Evolutionary conservation across 2,797 vertebrate genomes (phyloP).

Genomic region (Fringilla coelebs): DNA sequence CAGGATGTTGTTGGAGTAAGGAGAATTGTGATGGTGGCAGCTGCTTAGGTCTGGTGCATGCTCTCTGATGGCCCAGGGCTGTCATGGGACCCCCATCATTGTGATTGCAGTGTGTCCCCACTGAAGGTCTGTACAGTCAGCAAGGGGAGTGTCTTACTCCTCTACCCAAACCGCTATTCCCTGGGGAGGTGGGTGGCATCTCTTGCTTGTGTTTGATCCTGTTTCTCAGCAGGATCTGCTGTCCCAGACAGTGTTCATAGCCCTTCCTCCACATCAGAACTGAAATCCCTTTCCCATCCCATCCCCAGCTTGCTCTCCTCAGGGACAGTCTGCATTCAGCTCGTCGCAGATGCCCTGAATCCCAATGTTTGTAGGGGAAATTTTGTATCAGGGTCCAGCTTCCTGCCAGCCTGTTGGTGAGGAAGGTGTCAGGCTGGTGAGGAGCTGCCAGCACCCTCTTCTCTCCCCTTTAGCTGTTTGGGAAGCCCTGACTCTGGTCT

Average conservation of each 20-base stretch:
- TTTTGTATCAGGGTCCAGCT: neutral
- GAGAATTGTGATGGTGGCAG: neutral
- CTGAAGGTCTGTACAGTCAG: neutral
- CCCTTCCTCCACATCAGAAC: neutral
- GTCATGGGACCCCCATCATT: fast-evolving
- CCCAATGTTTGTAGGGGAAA: neutral
- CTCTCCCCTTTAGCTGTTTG: neutral
- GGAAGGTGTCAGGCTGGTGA: neutral
- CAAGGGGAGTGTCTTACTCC: neutral
- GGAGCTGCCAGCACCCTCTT: neutral
- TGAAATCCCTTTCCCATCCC: slow-evolving; percentile 45
- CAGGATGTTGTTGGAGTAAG: neutral
- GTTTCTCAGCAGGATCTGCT: neutral
- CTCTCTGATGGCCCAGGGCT: neutral
- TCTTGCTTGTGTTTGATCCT: neutral
- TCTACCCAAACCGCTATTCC: neutral
- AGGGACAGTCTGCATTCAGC: slow-evolving; percentile 45
- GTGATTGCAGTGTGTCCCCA: neutral
- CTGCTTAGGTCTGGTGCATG: neutral
- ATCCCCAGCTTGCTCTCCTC: slow-evolving; percentile 7
- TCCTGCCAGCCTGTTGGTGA: neutral
- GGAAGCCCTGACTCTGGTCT: neutral
- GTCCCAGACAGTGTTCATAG: neutral
- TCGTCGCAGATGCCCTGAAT: slow-evolving; percentile 13
- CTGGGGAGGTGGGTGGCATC: neutral